Conservation (phyloP, 2,113 vertebrate genomes). For the Xiphophorus maculatus region DNA sequence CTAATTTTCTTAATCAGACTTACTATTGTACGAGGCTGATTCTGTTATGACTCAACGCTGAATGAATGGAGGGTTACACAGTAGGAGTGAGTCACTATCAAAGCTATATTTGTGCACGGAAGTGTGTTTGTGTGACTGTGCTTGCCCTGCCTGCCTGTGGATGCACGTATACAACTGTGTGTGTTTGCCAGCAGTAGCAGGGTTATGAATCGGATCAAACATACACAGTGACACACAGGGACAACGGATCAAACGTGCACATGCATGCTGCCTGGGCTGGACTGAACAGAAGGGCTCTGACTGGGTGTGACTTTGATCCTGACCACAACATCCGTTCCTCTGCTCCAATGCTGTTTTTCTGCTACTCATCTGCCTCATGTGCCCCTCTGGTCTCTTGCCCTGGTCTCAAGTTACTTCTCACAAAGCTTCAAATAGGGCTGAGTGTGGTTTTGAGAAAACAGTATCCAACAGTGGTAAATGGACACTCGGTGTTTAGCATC, state of each 20-base stretch:
- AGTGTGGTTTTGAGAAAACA: slow-evolving; percentile 49
- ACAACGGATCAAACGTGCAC: slow-evolving; percentile 55
- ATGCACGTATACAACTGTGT: slow-evolving; percentile 53
- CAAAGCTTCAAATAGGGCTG: slow-evolving; percentile 58
- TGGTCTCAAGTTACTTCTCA: slow-evolving; percentile 56
- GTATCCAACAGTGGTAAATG: slow-evolving; percentile 49
- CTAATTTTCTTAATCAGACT: slow-evolving; percentile 63
- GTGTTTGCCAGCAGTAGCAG: slow-evolving; percentile 55
- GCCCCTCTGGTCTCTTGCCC: slow-evolving; percentile 41
- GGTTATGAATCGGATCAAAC: slow-evolving; percentile 65
- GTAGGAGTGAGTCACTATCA: slow-evolving; percentile 66
- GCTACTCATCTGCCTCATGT: slow-evolving; percentile 46
- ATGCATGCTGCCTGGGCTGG: slow-evolving; percentile 27
- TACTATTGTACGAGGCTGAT: slow-evolving; percentile 49
- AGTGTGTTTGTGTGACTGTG: slow-evolving; percentile 42
- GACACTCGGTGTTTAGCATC: slow-evolving; percentile 51
- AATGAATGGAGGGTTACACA: slow-evolving; percentile 63
- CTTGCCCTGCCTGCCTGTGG: slow-evolving; percentile 29
- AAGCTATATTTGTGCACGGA: slow-evolving; percentile 59
- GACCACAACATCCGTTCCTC: slow-evolving; percentile 63
- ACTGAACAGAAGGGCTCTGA: slow-evolving; percentile 42
- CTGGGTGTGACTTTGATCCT: slow-evolving; percentile 67
- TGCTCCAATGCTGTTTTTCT: slow-evolving; percentile 38
- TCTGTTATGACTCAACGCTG: slow-evolving; percentile 64
- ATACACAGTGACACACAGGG: slow-evolving; percentile 45